Conservation (phyloP, 2,113 vertebrate species). For the Phrynocephalus versicolor region DNA sequence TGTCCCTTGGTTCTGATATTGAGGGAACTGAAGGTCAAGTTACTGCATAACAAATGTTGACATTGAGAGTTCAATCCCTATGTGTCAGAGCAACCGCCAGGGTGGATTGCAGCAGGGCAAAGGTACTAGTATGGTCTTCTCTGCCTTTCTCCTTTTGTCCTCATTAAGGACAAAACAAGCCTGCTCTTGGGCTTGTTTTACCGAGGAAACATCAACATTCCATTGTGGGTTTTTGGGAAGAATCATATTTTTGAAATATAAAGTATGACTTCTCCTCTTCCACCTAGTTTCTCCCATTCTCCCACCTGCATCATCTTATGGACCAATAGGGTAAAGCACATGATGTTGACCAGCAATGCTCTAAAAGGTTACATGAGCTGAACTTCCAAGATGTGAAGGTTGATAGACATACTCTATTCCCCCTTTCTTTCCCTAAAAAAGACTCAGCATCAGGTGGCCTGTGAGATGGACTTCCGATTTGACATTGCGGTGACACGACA, state of each 20-base stretch:
- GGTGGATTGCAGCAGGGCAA: not conserved
- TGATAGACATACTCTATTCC: not conserved
- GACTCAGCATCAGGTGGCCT: no score
- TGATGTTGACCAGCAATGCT: not conserved
- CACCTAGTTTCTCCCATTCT: not conserved
- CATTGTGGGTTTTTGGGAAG: conserved; percentile 15
- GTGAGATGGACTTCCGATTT: no score
- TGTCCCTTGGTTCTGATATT: conserved; percentile 49
- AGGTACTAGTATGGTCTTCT: conserved; percentile 11
- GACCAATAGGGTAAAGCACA: not conserved
- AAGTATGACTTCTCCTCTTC: not conserved
- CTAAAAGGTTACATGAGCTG: not conserved
- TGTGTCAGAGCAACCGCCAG: conserved; percentile 23
- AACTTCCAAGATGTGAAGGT: not conserved
- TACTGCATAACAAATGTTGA: conserved; percentile 54
- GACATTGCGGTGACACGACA: no score
- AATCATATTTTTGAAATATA: not conserved
- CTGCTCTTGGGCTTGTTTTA: conserved; percentile 9
- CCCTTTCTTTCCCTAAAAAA: not conserved
- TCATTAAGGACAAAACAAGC: not conserved
- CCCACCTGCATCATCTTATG: not conserved
- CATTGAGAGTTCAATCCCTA: conserved; percentile 44
- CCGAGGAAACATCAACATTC: not conserved
- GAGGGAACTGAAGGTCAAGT: conserved; percentile 52
- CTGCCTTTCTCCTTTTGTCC: not conserved